Base-by-base conservation (phyloP, 1,140 invertebrate genomes). In the Ctenoplectra terminalis region DNA sequence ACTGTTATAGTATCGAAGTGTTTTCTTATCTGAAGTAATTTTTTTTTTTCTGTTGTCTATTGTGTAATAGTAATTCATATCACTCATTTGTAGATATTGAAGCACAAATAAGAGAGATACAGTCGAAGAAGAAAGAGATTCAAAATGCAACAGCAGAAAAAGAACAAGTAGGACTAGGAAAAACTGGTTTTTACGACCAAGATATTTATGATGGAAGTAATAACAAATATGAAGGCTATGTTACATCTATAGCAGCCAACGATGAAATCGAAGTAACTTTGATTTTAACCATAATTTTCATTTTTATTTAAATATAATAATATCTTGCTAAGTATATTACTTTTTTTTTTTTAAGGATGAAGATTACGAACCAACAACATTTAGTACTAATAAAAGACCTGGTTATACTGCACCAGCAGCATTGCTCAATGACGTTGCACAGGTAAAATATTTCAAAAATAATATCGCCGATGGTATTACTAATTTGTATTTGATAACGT, bases 211-310 rank as follows among this genome's bases (percentile, higher is more conserved):
- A 98, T 91, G 96, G 95, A 70, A 92, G 93, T 48, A 97, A 97
- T 86, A 96, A 96, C 31, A 97, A 98, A 92, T 99, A 97, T 94
- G 98, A 98, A 91, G 98, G 98, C 50, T 99, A 99, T 94, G 98
- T 98, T 56, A 98, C 98, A 75, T 99, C 98, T 1, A 99, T 99
- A 94, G 98, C 98, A 72, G 96, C 98, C 0, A 99, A 98, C 94
- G 98, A 98, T 94, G 97, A 98, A 93, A 95, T 95, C 52, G 98
- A 98, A 93, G 96, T 96, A 94, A 94, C 93, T 94, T 15, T 92
- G 43, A 63, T 67, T 67, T 37, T 17, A 46, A 20, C 7, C 15
- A 71, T 69, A 54, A 80, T 61, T 69, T n/a, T 56, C 34, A 20
- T 54, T 66, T 63, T 50, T 43, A 26, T 34, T 17, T 8, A 31